Percentiles rank a stretch among this genome's conserved stretches.
phyloP scores from a whole-genome alignment of 2,113 vertebrate genomes.

The Paralichthys olivaceus region DNA sequence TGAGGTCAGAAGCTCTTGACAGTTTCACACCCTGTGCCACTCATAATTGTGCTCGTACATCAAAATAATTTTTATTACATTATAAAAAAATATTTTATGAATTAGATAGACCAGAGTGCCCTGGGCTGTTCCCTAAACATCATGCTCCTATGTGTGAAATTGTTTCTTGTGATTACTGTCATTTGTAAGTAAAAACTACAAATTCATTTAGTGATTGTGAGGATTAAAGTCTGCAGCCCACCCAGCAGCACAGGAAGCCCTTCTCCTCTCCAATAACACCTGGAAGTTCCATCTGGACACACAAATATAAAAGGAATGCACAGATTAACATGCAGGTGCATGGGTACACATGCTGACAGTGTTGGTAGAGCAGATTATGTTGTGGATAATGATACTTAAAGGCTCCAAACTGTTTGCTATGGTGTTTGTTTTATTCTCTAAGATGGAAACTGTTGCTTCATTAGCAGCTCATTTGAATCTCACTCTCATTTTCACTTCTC shows the following conservation, averaged over 20 bases:
- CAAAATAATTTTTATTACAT: too few species aligned
- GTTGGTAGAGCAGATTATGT: neutral
- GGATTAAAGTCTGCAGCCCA: neutral
- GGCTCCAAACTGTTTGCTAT: neutral
- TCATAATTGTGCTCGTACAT: too few species aligned
- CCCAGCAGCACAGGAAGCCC: slow-evolving; percentile 1
- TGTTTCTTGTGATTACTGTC: too few species aligned
- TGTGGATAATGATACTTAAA: neutral
- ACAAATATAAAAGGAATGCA: too few species aligned
- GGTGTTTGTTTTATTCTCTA: neutral
- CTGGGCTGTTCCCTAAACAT: too few species aligned
- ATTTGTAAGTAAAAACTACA: too few species aligned
- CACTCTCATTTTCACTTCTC: neutral
- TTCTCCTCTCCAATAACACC: slow-evolving; percentile 46
- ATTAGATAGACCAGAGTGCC: too few species aligned
- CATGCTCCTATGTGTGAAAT: too few species aligned
- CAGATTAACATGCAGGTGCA: slow-evolving; percentile 20
- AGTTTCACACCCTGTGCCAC: too few species aligned
- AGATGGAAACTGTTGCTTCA: neutral
- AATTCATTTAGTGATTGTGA: neutral
- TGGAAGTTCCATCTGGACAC: slow-evolving; percentile 38
- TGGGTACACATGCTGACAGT: neutral
- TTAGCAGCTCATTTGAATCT: slow-evolving; percentile 4
- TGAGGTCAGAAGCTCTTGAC: neutral
- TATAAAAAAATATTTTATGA: too few species aligned